Evolutionary conservation across 35 echinoderm and acorn worm species (phyloP).

Genomic region (Amphiura filiformis): DNA sequence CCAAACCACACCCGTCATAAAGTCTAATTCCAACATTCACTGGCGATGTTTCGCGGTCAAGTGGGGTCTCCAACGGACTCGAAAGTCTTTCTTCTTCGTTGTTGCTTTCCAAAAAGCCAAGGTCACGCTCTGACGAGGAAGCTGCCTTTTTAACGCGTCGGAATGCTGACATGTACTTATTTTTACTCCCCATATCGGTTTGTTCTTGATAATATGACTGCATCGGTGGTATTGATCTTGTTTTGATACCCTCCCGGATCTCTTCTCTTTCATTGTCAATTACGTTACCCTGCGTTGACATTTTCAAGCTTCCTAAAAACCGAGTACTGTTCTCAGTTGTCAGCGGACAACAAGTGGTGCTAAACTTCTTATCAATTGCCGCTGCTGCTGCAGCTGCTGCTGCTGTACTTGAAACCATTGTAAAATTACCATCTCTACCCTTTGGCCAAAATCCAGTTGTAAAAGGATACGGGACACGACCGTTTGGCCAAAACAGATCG

Average conservation of each 20-base stretch:
- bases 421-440: not conserved
- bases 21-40: no score
- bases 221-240: not conserved
- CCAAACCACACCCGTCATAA: no score
- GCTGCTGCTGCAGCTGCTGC: no score
- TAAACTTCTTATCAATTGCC: not conserved
- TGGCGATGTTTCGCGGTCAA: not conserved
- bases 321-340: not conserved
- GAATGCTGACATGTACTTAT: not conserved
- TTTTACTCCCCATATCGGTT: not conserved
- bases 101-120: not conserved
- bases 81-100: not conserved
- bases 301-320: not conserved
- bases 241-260: not conserved
- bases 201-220: not conserved
- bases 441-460: not conserved
- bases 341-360: not conserved
- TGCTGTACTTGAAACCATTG: not conserved
- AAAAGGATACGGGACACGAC: not conserved
- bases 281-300: not conserved
- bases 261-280: not conserved
- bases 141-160: not conserved
- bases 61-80: not conserved
- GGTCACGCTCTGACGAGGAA: not conserved
- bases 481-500: not conserved